These are phyloP conservation scores for Tenthredo distinguenda DNA, from an alignment of 2,888 invertebrate species.

Conservation along the genomic window DNA sequence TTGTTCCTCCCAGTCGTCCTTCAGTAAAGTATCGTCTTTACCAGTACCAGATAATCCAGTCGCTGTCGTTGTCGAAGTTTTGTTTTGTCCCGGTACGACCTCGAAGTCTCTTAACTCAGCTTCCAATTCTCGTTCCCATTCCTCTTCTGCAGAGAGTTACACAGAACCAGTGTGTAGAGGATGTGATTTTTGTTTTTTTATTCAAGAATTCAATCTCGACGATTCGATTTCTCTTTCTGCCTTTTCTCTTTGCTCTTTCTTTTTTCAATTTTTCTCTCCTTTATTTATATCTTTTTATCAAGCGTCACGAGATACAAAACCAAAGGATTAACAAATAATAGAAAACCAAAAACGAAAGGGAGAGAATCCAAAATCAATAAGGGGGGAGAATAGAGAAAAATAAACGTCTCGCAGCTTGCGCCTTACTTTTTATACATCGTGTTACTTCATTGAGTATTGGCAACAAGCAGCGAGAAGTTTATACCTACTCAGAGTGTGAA, in stretches of 20 bases:
- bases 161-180: conserved; percentile 68
- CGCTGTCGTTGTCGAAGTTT: conserved; percentile 44
- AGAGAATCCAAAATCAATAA: not conserved
- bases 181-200: conserved; percentile 48
- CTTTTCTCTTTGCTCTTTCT: conserved; percentile 53
- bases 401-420: not conserved
- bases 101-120: conserved; percentile 97
- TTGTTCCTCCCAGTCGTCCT: conserved; percentile 86
- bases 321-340: not conserved
- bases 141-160: conserved; percentile 84
- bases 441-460: no score
- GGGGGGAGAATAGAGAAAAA: not conserved
- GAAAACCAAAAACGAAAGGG: no score
- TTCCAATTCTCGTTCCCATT: conserved; percentile 98
- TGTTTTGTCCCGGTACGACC: conserved; percentile 83
- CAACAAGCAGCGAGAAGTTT: no score
- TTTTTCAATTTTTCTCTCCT: not conserved
- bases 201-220: not conserved
- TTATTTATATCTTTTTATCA: not conserved
- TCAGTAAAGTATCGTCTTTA: conserved; percentile 78
- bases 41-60: conserved; percentile 67
- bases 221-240: conserved; percentile 1
- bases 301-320: not conserved
- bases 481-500: no score
- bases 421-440: no score